Evolutionary conservation across 1,140 invertebrate genomes (phyloP).

Genomic region (Halesus radiatus): DNA sequence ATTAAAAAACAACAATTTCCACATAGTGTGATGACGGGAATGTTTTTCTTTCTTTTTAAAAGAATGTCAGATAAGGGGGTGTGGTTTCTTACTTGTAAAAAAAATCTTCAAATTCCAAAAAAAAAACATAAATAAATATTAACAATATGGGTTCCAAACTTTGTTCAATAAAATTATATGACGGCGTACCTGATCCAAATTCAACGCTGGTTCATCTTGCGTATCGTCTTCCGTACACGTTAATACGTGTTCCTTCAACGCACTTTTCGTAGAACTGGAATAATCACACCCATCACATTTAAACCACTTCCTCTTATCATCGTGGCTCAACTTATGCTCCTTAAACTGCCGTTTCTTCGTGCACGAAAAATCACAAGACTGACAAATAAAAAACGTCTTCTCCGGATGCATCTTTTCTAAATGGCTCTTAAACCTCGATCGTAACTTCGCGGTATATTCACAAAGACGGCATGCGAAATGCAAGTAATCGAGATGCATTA

Average conservation of each 20-base stretch:
- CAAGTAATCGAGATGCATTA: conserved; percentile 25
- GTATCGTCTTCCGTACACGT: not conserved
- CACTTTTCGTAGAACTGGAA: conserved; percentile 19
- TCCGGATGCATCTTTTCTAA: conserved; percentile 27
- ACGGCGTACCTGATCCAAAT: no score
- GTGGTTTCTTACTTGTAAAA: no score
- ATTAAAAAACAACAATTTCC: no score
- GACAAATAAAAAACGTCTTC: conserved; percentile 15
- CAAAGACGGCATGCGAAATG: not conserved
- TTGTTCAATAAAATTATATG: no score
- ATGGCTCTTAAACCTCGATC: conserved; percentile 15
- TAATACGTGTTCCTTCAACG: not conserved
- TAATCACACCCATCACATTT: not conserved
- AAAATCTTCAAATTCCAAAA: no score
- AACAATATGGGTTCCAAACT: no score
- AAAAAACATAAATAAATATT: no score
- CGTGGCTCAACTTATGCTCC: conserved; percentile 6
- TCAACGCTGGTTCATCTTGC: not conserved
- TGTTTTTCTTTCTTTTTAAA: no score
- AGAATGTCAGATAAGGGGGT: no score
- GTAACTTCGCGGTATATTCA: conserved; percentile 7
- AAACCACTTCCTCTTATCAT: conserved; percentile 18
- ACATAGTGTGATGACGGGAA: no score
- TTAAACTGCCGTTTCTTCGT: not conserved
- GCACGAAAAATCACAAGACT: conserved; percentile 19